Base-by-base conservation (phyloP, 2,797 vertebrate genomes). In the Trachops cirrhosus region DNA sequence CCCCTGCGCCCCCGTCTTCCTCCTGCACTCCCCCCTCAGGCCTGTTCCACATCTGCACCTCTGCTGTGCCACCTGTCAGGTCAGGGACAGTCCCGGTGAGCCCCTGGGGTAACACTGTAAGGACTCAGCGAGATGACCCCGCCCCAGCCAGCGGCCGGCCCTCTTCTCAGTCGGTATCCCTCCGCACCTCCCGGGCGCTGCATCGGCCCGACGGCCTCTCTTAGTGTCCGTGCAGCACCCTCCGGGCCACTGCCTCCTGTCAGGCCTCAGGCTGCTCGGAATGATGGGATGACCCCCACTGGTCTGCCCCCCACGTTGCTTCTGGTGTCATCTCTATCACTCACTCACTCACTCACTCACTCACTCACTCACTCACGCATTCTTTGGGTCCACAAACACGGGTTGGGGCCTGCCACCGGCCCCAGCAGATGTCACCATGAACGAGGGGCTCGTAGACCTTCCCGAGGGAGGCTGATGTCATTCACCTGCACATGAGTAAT, bases 251-350 rank as follows among this genome's bases (percentile, higher is more conserved):
- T 0, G 67, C 44, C 57, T 21, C 16, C 11, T 5, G 0, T 24
- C 68, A 64, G 15, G 32, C 32, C 75, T 37, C 44, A 4, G 26
- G 37, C 50, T 26, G 57, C 89, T 67, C 18, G 1, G 73, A 37
- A 48, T 15, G 34, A 32, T 9, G 12, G 37, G 52, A 34, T 2
- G 3, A 9, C 8, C 77, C 83, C 77, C 0, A 8, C 11, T 3
- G 1, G 48, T 1, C 0, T 4, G 0, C 18, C 5, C 46, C 3
- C 11, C 10, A 0, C 8, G 6, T 6, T 19, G 39, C 39, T 6
- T 50, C 29, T 7, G 0, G 18, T 0, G 67, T 24, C 1, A 9
- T 5, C 24, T 52, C 19, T 11, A 1, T 75, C 73, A 34, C 7
- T 48, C 32, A 21, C 6, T 22, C 44, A 48, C 16, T 16, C 29